A percentile compares a stretch with the other conserved stretches of the same genome.
phyloP scores from a whole-genome alignment of 2,113 vertebrate genomes.

The Neolamprologus toae region DNA sequence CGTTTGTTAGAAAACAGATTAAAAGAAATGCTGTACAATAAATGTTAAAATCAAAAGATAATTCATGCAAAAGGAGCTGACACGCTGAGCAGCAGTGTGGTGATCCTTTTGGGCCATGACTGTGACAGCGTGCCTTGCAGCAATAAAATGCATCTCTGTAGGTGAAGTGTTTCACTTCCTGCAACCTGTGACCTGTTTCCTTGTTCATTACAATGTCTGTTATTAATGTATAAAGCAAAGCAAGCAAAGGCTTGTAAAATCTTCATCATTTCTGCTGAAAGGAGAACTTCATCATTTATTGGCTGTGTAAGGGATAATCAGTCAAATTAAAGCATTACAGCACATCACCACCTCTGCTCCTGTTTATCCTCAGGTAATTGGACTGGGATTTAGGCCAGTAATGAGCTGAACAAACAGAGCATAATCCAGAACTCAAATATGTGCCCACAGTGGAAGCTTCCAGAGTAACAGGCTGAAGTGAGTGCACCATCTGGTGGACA shows the following conservation, averaged over 20 bases:
- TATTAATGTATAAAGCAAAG: not conserved
- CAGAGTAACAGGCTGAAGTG: not conserved
- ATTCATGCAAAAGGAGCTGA: not conserved
- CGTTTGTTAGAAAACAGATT: not conserved
- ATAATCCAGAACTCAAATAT: not conserved
- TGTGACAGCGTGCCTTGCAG: not conserved
- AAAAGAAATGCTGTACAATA: not conserved
- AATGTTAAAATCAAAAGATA: not conserved
- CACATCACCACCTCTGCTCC: conserved; percentile 12
- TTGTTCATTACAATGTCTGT: not conserved
- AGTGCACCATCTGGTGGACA: conserved; percentile 32
- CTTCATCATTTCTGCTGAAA: not conserved
- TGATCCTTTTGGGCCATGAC: not conserved
- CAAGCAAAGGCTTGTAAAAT: not conserved
- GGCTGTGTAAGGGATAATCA: not conserved
- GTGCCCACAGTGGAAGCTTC: not conserved
- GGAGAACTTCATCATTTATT: not conserved
- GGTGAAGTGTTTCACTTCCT: not conserved
- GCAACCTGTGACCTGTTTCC: not conserved
- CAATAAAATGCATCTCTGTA: not conserved
- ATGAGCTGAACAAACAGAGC: conserved; percentile 24
- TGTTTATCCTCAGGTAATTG: conserved; percentile 29
- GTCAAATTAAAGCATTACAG: conserved; percentile 1
- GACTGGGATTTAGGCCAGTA: conserved; percentile 7
- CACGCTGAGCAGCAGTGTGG: not conserved